Base-by-base conservation (phyloP, 2,888 invertebrate genomes). In the Macaria liturata region DNA sequence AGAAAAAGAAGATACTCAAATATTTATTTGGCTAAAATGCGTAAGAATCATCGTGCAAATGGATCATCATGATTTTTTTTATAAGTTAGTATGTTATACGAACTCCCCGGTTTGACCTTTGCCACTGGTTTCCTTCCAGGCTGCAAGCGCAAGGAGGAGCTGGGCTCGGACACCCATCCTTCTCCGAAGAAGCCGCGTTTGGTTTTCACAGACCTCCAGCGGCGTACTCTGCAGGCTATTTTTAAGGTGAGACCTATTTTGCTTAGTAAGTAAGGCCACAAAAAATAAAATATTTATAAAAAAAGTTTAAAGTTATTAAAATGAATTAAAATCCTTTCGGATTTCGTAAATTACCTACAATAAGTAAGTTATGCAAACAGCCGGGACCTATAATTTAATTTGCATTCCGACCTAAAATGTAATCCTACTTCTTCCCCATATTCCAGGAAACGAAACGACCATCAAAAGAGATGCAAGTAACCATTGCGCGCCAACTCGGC, bases 151-250 rank as follows among this genome's bases (percentile, higher is more conserved):
- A 98, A 97, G 95, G 98, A 98, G 93, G 98, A 98, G 80, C 94
- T 94, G 91, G 93, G 93, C 90, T 94, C 93, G 93, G 97, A 97
- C 88, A 95, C 95, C 84, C 94, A 95, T 88, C 95, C 96, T 93
- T 97, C 98, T 77, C 98, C 98, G 93, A 99, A 99, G 95, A 99
- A 99, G 92, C 99, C 99, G 74, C 97, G 99, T 85, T 95, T 99
- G 93, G 99, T 99, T 92, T 99, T 99, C 95, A 99, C 99, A 84
- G 99, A 99, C 94, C 97, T 99, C 83, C 99, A 99, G 94, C 96
- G 99, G 90, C 97, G 99, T 94, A 99, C 99, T 87, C 96, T 99
- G 89, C 99, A 99, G 95, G 99, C 99, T 94, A 99, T 99, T 95
- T 99, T 99, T 96, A 99, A 99, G 95, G 98, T 98, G 89, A 86